A percentile compares a stretch with the other conserved stretches of the same genome.
Evolutionary conservation across 2,888 invertebrate species (phyloP).

Genomic region (Oeneis ivallda): DNA sequence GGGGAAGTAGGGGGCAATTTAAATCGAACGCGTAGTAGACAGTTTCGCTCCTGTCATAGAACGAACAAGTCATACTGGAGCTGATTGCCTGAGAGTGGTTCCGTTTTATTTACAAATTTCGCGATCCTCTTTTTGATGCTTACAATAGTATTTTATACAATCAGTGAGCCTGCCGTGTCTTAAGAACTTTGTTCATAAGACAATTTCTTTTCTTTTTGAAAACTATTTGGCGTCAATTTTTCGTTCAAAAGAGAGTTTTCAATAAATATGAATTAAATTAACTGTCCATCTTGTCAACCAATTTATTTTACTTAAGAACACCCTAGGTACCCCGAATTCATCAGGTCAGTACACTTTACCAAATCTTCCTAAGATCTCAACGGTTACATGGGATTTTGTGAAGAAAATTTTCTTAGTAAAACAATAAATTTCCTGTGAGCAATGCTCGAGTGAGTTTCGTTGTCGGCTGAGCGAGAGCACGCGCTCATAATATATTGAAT

Average conservation of each 20-base stretch:
- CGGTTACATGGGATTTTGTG: slow-evolving; percentile 63
- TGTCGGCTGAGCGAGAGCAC: slow-evolving; percentile 80
- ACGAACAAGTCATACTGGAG: too few species aligned
- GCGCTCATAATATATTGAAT: slow-evolving; percentile 82
- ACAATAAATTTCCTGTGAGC: slow-evolving; percentile 80
- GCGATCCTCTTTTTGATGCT: too few species aligned
- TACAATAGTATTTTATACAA: too few species aligned
- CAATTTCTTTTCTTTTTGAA: too few species aligned
- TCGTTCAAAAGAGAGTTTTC: slow-evolving; percentile 37
- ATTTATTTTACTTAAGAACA: not conserved
- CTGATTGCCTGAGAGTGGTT: too few species aligned
- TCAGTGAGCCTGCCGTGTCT: too few species aligned
- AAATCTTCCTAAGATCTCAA: slow-evolving; percentile 65
- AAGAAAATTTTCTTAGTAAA: slow-evolving; percentile 80
- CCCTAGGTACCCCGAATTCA: not conserved
- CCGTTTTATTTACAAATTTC: too few species aligned
- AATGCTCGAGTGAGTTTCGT: slow-evolving; percentile 80
- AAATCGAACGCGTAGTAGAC: too few species aligned
- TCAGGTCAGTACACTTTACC: slow-evolving; percentile 65
- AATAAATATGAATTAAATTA: not conserved
- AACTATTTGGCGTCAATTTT: slow-evolving; percentile 39
- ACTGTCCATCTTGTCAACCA: too few species aligned
- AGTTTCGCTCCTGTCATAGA: too few species aligned
- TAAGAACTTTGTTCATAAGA: too few species aligned
- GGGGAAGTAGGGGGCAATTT: too few species aligned